Evolutionary conservation across 2,888 invertebrate genomes (phyloP).

Genomic region (Notodonta dromedarius): DNA sequence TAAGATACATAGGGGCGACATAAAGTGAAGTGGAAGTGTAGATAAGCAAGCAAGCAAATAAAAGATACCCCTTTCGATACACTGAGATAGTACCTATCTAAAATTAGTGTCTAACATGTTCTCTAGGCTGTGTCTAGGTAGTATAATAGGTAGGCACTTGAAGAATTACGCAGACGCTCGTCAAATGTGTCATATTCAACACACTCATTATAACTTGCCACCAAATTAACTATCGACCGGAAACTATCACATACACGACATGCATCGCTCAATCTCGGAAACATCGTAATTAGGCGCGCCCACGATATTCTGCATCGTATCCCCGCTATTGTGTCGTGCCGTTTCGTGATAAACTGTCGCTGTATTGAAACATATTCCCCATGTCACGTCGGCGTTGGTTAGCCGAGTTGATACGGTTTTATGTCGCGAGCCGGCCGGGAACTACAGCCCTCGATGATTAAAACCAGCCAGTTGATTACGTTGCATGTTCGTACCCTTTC

Average conservation of each 20-base stretch:
- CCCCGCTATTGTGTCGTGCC: constrained; percentile 26
- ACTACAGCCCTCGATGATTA: constrained; percentile 65
- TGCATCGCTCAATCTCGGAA: not conserved
- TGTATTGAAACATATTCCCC: constrained; percentile 39
- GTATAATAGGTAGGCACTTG: too few relatives aligned
- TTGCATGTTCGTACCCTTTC: constrained; percentile 63
- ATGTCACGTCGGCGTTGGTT: constrained; percentile 27
- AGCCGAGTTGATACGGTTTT: constrained; percentile 18
- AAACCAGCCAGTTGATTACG: constrained; percentile 73
- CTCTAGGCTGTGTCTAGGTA: too few relatives aligned
- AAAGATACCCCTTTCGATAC: too few relatives aligned
- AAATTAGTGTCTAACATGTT: too few relatives aligned
- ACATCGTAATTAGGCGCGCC: constrained; percentile 10
- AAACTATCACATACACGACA: not conserved
- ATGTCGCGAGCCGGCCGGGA: constrained; percentile 34
- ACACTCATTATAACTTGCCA: too few relatives aligned
- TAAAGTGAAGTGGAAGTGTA: too few relatives aligned
- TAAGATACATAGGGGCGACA: too few relatives aligned
- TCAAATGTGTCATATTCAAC: too few relatives aligned
- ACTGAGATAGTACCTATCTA: too few relatives aligned
- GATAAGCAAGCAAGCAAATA: too few relatives aligned
- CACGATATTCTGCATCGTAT: constrained; percentile 13
- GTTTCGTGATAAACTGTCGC: constrained; percentile 36
- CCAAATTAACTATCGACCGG: not conserved
- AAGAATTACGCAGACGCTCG: too few relatives aligned